Base-by-base conservation (phyloP, 2,113 vertebrate genomes). In the Baryphthengus martii region DNA sequence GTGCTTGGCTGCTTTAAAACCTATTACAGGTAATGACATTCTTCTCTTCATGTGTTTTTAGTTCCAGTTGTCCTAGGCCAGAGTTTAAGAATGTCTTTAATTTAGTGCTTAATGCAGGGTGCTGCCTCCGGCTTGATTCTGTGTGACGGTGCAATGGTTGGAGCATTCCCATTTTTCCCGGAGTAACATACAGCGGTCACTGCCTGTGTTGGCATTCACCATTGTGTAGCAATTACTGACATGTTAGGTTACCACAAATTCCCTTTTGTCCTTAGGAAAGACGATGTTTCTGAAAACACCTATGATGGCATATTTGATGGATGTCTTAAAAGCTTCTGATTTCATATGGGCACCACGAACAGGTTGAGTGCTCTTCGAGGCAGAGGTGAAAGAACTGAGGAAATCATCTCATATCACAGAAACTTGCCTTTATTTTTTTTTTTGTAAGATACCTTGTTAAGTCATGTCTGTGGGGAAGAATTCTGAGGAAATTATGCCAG, bases 161-260 rank as follows among this genome's bases (percentile, higher is more conserved):
- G 33, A 85, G 37, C 25, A 3, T 85, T 74, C 77, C 66, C 1
- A 0, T 85, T 91, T 40, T 61, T 73, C 25, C 61, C 66, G 35
- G 61, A 65, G n/a, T 33, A 47, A 11, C 23, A 11, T 44, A 9
- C 29, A 44, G 53, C 10, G 47, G 12, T 66, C 40, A 24, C 28
- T 1, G 1, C 39, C 77, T 42, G 1, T 17, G 44, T 63, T 4
- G 6, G 44, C 5, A 6, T 71, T 80, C 65, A 26, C 55, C 28
- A 9, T 29, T 0, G 8, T 47, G 39, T 21, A 39, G n/a, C 24
- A 37, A 4, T 29, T 50, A 31, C 58, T 23, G 40, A 9, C 0
- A 0, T 33, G 17, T 56, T 56, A 31, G 15, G 20, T 21, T 52
- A 49, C 61, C n/a, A 18, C 21, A 10, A 13, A 29, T 49, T 63